phyloP scores from a whole-genome alignment of 2,113 vertebrate species.

The Aspidoscelis tigris region DNA sequence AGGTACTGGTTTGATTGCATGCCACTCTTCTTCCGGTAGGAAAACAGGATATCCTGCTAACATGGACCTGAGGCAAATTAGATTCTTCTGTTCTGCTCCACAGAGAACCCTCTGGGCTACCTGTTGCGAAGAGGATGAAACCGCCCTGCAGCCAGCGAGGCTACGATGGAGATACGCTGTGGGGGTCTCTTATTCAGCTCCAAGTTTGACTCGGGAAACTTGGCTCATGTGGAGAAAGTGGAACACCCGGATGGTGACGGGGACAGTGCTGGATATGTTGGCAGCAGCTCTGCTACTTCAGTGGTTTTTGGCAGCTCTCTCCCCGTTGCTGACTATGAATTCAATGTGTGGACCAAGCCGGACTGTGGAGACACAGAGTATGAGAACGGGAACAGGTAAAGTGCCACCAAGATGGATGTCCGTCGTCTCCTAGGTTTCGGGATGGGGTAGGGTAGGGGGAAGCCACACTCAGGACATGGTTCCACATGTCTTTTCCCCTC shows the following conservation, averaged over 20 bases:
- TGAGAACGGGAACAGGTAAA: conserved; percentile 94
- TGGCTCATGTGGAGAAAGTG: conserved; percentile 87
- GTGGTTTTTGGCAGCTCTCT: conserved; percentile 39
- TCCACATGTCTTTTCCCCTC: no score
- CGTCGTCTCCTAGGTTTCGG: not conserved
- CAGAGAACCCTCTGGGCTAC: conserved; percentile 41
- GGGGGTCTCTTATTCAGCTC: conserved; percentile 88
- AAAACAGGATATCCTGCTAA: not conserved
- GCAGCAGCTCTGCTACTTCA: conserved; percentile 21
- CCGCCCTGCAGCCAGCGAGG: conserved; percentile 40
- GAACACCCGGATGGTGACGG: conserved; percentile 69
- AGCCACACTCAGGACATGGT: no score
- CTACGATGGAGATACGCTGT: conserved; percentile 71
- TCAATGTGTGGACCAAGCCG: conserved; percentile 93
- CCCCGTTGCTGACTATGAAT: conserved; percentile 85
- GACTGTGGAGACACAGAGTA: conserved; percentile 92
- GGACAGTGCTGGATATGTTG: conserved; percentile 22
- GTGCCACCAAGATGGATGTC: not conserved
- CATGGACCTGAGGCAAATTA: not conserved
- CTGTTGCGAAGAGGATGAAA: conserved; percentile 54
- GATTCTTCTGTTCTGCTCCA: conserved; percentile 35
- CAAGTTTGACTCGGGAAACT: conserved; percentile 91
- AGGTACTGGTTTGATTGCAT: not conserved
- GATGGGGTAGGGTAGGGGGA: not conserved
- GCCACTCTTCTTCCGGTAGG: not conserved